A percentile compares a stretch with the other conserved stretches of the same genome.
Evolutionary conservation across 2,113 vertebrate species (phyloP).

Genomic region (Scomber colias): DNA sequence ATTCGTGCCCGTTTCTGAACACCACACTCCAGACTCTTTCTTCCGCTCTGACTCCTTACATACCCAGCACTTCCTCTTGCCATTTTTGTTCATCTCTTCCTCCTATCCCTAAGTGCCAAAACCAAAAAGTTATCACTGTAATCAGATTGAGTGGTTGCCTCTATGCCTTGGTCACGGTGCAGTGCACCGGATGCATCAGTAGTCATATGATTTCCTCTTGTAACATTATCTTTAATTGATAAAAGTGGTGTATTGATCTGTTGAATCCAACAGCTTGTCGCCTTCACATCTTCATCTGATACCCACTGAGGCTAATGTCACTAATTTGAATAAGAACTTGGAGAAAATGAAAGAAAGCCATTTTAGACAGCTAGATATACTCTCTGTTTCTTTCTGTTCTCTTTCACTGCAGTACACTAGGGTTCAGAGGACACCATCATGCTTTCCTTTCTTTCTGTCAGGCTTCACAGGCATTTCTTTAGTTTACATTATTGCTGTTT

Average conservation of each 20-base stretch:
- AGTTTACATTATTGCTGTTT: slow-evolving; percentile 7
- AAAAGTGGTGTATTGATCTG: slow-evolving; percentile 36
- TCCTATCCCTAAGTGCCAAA: slow-evolving; percentile 64
- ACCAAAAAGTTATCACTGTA: slow-evolving; percentile 21
- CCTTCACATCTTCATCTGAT: slow-evolving; percentile 13
- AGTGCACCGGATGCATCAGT: slow-evolving; percentile 9
- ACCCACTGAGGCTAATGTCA: neutral
- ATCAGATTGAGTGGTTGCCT: slow-evolving; percentile 24
- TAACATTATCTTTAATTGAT: slow-evolving; percentile 12
- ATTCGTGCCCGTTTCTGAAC: slow-evolving; percentile 76
- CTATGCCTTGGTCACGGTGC: slow-evolving; percentile 22
- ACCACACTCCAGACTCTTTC: neutral
- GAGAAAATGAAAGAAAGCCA: slow-evolving; percentile 14
- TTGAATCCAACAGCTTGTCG: slow-evolving; percentile 30
- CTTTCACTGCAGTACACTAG: neutral
- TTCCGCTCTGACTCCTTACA: neutral
- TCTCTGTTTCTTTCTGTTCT: slow-evolving; percentile 22
- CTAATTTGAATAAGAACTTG: neutral
- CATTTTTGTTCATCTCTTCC: slow-evolving; percentile 21
- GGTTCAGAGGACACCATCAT: slow-evolving; percentile 7
- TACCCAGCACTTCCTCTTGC: slow-evolving; percentile 20
- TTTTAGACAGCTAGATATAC: slow-evolving; percentile 3
- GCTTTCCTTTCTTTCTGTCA: neutral
- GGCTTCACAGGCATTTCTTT: neutral
- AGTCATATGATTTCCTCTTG: slow-evolving; percentile 10